These are phyloP conservation scores for Chelon auratus DNA, from an alignment of 2,797 vertebrate genomes.

Conservation along the genomic window DNA sequence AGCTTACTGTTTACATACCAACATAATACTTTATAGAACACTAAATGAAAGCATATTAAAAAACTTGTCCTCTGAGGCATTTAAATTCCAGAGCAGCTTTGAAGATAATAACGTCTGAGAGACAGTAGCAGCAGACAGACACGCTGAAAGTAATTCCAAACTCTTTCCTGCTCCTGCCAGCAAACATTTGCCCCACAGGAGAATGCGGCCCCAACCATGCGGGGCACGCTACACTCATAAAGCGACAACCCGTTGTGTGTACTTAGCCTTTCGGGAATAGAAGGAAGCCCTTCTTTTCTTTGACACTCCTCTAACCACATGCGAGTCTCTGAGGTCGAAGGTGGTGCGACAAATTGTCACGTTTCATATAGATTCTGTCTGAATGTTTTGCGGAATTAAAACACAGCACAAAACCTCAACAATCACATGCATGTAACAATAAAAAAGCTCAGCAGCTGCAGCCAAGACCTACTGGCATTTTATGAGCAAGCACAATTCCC, in stretches of 20 bases:
- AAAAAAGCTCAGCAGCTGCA: constrained; percentile 58
- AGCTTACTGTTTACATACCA: neutral
- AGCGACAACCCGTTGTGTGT: constrained; percentile 53
- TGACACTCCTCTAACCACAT: constrained; percentile 37
- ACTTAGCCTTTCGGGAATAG: constrained; percentile 39
- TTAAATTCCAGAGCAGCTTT: constrained; percentile 4
- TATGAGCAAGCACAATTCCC: constrained; percentile 69
- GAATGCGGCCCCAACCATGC: constrained; percentile 42
- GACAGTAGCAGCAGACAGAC: constrained; percentile 23
- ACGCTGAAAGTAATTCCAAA: constrained; percentile 41
- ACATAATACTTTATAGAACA: neutral
- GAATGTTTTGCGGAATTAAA: constrained; percentile 31
- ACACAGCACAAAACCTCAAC: constrained; percentile 32
- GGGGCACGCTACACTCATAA: constrained; percentile 52
- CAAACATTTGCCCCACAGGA: constrained; percentile 52
- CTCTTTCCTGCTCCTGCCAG: constrained; percentile 48
- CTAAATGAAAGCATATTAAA: neutral
- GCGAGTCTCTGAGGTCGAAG: constrained; percentile 40
- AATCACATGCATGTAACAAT: constrained; percentile 54
- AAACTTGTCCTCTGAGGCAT: neutral
- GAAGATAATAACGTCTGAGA: constrained; percentile 27
- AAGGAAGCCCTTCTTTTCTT: constrained; percentile 43
- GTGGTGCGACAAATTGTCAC: constrained; percentile 19
- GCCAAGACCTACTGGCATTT: constrained; percentile 68
- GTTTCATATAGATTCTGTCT: constrained; percentile 33